Evolutionary conservation across 2,888 invertebrate species (phyloP).

Genomic region (Megamerina dolium): DNA sequence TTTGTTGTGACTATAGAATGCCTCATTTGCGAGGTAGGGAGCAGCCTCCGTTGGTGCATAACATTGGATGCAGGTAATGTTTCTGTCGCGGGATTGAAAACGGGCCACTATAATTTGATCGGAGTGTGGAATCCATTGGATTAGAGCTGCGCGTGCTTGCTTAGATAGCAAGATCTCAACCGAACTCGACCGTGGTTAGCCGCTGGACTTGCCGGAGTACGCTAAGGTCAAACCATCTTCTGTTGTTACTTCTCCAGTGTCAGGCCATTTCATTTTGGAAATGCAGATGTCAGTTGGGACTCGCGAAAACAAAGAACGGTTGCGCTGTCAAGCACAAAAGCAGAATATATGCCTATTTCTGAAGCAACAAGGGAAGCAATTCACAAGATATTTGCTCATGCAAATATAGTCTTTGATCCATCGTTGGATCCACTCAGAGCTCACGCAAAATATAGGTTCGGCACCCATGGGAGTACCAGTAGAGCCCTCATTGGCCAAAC

Average conservation of each 20-base stretch:
- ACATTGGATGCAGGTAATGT: slow-evolving; percentile 3
- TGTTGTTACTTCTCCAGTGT: slow-evolving; percentile 1
- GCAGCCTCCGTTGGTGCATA: slow-evolving; percentile 3
- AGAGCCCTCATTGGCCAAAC: no score
- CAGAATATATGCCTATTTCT: no score
- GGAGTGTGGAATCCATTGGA: not conserved
- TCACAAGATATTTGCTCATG: no score
- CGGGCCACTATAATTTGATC: not conserved
- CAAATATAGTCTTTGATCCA: no score
- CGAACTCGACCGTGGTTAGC: not conserved
- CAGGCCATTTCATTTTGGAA: slow-evolving; percentile 7
- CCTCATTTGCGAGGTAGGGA: not conserved
- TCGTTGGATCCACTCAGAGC: no score
- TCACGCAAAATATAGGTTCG: no score
- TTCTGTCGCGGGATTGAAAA: not conserved
- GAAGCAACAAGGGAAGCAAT: no score
- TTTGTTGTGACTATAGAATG: not conserved
- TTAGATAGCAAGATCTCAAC: not conserved
- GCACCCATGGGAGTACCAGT: no score
- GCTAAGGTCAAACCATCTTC: not conserved
- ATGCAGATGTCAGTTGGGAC: not conserved
- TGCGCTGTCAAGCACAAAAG: not conserved
- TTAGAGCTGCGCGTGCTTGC: not conserved
- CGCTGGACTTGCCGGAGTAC: not conserved
- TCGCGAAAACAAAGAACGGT: not conserved